phyloP scores from a whole-genome alignment of 1,140 invertebrate species.

The Drosophila sp. region DNA sequence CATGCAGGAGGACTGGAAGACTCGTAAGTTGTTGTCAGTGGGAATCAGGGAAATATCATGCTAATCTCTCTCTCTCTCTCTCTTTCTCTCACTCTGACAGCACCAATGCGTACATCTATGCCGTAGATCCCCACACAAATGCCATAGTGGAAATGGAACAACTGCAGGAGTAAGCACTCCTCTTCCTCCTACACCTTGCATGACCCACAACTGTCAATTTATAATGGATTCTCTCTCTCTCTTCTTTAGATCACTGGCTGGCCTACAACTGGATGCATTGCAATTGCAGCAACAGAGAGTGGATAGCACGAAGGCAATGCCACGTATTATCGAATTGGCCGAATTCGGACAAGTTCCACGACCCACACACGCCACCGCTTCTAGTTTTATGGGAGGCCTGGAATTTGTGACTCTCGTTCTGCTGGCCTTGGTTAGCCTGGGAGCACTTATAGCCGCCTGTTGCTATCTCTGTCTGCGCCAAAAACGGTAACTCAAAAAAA shows the following conservation, averaged over 20 bases:
- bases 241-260: constrained; percentile 51
- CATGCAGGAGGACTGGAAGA: constrained; percentile 86
- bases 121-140: constrained; percentile 91
- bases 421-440: constrained; percentile 90
- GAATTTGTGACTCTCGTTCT: constrained; percentile 91
- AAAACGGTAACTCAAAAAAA: constrained; percentile 84
- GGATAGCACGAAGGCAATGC: constrained; percentile 59
- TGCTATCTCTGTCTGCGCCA: constrained; percentile 89
- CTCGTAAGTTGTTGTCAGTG: constrained; percentile 85
- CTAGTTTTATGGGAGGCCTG: constrained; percentile 86
- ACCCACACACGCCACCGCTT: constrained; percentile 50
- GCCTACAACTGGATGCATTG: constrained; percentile 71
- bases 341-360: constrained; percentile 82
- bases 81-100: constrained; percentile 82
- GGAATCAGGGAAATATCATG: background rate
- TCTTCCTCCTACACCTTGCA: background rate
- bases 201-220: constrained; percentile 32
- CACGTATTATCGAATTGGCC: constrained; percentile 85
- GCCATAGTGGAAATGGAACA: constrained; percentile 91
- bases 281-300: constrained; percentile 66
- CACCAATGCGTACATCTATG: constrained; percentile 93
- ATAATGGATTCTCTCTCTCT: constrained; percentile 13
- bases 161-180: constrained; percentile 87
- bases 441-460: constrained; percentile 89
- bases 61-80: constrained; percentile 3